Base-by-base conservation (phyloP, 2,888 invertebrate species). In the Sthenelais limicola region DNA sequence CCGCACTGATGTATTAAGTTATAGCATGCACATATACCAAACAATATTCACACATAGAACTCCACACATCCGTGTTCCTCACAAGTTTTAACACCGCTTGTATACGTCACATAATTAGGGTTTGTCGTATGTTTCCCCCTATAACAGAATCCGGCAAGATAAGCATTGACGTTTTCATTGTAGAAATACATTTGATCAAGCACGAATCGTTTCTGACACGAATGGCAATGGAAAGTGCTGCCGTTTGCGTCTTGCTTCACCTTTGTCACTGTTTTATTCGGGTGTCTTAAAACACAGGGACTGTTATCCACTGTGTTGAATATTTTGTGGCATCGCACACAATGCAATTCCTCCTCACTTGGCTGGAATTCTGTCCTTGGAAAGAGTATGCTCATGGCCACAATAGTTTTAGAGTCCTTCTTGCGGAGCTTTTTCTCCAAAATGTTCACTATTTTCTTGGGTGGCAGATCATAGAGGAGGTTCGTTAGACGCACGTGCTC, bases 251-350 rank as follows among this genome's bases (percentile, higher is more conserved):
- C 51, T 18, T 67, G 30, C 0, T 9, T 28, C 12, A 68, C 33
- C 30, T 74, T 74, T 3, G 21, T 28, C 24, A 74, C 74, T 9
- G 32, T 24, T 9, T 33, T 30, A 32, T 58, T 71, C 15, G 74
- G 74, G 51, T 74, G 74, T 21, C 54, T n/a, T 15, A 71, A 18
- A 1, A 68, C 48, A 35, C 74, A 74, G 33, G 66, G 66, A n/a
- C 71, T 38, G n/a, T 51, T 43, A 15, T 71, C 47, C 30, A 54
- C 28, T 30, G 74, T 71, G 54, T 74, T 67, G 51, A 49, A 74
- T n/a, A 48, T 71, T 58, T 67, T 67, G 68, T 74, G 74, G 48
- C 74, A 74, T 7, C 74, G 56, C 28, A 52, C 74, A 58, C 74
- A 74, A 56, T 74, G 74, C 7, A 58, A 43, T n/a, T n/a, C n/a